Conservation (phyloP, 2,113 vertebrate genomes). For the Nothocercus julius region DNA sequence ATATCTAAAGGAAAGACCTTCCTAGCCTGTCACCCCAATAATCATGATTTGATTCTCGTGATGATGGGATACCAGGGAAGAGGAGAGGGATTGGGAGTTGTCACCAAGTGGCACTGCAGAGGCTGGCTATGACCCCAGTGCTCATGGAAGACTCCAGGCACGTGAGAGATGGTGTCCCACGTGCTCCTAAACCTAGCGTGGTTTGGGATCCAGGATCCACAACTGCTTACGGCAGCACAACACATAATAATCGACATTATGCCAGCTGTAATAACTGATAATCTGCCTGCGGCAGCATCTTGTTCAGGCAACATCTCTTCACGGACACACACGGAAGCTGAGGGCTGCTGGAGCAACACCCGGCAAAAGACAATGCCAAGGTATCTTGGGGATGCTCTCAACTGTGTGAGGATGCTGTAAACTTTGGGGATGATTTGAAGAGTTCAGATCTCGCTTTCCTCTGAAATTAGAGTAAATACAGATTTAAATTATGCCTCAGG, state of each 20-base stretch:
- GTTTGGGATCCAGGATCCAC: not conserved
- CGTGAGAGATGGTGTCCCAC: not conserved
- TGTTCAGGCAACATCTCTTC: too few species aligned
- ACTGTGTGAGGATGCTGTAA: too few species aligned
- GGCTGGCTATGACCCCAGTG: not conserved
- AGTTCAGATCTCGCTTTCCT: not conserved
- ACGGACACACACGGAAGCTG: too few species aligned
- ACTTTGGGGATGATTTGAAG: not conserved
- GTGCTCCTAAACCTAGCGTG: not conserved
- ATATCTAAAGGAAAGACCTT: not conserved
- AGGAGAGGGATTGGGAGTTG: fast-evolving
- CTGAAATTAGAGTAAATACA: not conserved
- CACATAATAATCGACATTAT: too few species aligned
- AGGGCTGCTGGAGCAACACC: not conserved
- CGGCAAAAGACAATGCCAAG: not conserved
- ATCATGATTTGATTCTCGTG: not conserved
- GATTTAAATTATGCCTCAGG: not conserved
- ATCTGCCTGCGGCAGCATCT: too few species aligned
- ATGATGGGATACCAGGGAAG: fast-evolving
- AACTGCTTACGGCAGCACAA: not conserved
- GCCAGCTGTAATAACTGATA: too few species aligned
- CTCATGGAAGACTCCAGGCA: not conserved
- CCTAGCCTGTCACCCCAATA: not conserved
- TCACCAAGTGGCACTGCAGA: not conserved
- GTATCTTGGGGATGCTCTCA: not conserved